A percentile compares a stretch with the other conserved stretches of the same genome.
Conservation (phyloP, 2,113 vertebrate genomes). For the Tinamus guttatus region DNA sequence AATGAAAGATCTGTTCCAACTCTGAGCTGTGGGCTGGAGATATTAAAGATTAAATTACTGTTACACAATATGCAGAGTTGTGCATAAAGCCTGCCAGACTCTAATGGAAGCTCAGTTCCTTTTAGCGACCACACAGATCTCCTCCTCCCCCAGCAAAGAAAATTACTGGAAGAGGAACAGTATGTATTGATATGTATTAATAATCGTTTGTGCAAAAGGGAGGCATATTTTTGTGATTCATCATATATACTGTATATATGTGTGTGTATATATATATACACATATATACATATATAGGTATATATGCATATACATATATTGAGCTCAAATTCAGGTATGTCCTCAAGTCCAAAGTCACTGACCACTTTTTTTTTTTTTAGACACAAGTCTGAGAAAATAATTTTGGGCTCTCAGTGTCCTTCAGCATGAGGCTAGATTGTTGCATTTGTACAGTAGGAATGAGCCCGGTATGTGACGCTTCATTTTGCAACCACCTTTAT, state of each 20-base stretch:
- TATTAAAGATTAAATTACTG: neutral
- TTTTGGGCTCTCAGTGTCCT: neutral
- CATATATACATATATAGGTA: no score
- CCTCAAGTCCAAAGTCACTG: neutral
- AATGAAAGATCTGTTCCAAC: neutral
- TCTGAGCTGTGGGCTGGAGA: neutral
- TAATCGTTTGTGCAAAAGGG: no score
- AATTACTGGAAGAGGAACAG: neutral
- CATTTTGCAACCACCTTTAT: neutral
- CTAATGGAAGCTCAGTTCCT: neutral
- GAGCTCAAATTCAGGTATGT: neutral
- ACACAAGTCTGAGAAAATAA: neutral
- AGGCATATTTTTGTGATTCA: neutral
- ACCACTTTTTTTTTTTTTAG: neutral
- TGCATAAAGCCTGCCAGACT: neutral
- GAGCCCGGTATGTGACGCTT: neutral
- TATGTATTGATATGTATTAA: neutral
- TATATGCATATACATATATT: no score
- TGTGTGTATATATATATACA: no score
- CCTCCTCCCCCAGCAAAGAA: neutral
- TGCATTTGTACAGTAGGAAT: neutral
- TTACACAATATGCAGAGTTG: neutral
- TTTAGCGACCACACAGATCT: neutral
- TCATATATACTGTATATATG: no score
- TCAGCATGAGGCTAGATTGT: neutral